These are phyloP conservation scores for Ciconia stormi DNA, from an alignment of 2,113 vertebrate species.

Conservation along the genomic window DNA sequence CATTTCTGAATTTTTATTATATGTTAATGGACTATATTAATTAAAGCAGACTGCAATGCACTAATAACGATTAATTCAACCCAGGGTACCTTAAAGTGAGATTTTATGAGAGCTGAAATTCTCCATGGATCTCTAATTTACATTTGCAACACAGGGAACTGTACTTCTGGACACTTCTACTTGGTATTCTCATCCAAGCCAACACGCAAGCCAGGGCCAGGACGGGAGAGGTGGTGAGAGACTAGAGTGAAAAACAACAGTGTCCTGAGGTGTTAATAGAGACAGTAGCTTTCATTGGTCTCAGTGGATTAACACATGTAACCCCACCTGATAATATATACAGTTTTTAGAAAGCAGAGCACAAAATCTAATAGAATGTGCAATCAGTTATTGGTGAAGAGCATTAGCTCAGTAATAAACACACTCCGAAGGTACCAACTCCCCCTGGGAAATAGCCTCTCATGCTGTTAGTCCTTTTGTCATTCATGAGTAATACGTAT, in stretches of 20 bases:
- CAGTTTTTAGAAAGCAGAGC: background rate
- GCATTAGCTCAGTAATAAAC: conserved; percentile 37
- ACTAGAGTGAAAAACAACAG: background rate
- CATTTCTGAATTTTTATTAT: conserved; percentile 34
- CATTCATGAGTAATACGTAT: conserved; percentile 33
- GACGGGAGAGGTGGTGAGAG: background rate
- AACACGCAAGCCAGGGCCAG: background rate
- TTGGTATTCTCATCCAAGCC: background rate
- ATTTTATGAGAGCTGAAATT: conserved; percentile 44
- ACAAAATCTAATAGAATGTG: conserved; percentile 9
- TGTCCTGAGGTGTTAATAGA: background rate
- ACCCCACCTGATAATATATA: background rate
- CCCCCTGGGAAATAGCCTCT: conserved; percentile 15
- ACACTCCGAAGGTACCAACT: background rate
- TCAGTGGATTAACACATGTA: background rate
- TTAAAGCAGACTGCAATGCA: conserved; percentile 47
- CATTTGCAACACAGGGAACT: background rate
- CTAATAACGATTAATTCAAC: conserved; percentile 40
- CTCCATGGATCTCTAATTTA: conserved; percentile 37
- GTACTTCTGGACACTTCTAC: background rate
- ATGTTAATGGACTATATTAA: conserved; percentile 41
- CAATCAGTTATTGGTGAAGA: background rate
- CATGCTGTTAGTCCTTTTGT: conserved; percentile 7
- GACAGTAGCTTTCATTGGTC: background rate
- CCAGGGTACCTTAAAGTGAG: conserved; percentile 9